phyloP scores from a whole-genome alignment of 2,113 vertebrate genomes.

The Sigmodon hispidus region DNA sequence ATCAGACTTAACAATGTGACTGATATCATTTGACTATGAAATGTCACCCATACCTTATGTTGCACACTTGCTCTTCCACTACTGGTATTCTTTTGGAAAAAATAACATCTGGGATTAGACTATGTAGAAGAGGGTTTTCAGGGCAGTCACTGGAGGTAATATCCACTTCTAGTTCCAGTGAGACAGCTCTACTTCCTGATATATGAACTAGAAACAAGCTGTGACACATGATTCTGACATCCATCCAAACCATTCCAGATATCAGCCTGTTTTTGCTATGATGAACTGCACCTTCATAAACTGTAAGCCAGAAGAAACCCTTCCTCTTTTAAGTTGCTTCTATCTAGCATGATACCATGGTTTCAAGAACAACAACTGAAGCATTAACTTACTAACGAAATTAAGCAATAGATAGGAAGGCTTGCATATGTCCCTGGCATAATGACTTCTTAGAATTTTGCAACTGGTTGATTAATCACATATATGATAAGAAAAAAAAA shows the following conservation, averaged over 20 bases:
- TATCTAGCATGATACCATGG: too few relatives aligned
- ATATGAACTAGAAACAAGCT: too few relatives aligned
- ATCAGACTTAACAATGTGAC: background rate
- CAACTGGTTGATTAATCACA: background rate
- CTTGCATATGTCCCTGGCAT: background rate
- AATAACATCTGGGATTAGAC: background rate
- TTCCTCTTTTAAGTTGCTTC: too few relatives aligned
- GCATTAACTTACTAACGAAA: background rate
- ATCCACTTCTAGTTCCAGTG: background rate
- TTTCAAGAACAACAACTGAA: background rate
- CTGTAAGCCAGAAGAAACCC: background rate
- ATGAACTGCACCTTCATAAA: background rate
- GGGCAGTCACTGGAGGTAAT: too few relatives aligned
- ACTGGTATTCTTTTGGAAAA: too few relatives aligned
- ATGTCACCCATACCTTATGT: background rate
- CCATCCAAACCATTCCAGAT: too few relatives aligned
- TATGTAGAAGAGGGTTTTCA: too few relatives aligned
- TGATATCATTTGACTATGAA: background rate
- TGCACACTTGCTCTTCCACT: background rate
- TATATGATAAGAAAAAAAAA: background rate
- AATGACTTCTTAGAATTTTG: background rate
- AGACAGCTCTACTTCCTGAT: background rate
- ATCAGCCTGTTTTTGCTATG: rapidly evolving
- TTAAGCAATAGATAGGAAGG: background rate
- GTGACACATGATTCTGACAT: background rate